Evolutionary conservation across 2,888 invertebrate species (phyloP).

Genomic region (Galerucella nymphaeae): DNA sequence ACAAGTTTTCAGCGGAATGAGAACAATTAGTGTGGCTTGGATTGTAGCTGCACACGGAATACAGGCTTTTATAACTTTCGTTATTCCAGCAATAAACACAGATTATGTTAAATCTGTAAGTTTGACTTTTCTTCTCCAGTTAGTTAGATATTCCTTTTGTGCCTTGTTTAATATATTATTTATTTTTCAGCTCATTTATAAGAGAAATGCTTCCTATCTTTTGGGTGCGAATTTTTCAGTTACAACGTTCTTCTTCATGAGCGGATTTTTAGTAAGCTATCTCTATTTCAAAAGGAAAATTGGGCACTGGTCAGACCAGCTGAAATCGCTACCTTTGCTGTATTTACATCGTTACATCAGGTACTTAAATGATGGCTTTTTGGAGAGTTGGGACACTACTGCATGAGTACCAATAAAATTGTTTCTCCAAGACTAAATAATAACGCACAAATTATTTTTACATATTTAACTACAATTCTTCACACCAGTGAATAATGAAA

Average conservation of each 20-base stretch:
- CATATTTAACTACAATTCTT: too few relatives aligned
- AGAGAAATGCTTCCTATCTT: slow-evolving; percentile 49
- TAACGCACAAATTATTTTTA: too few relatives aligned
- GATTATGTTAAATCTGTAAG: slow-evolving; percentile 26
- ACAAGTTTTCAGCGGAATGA: slow-evolving; percentile 52
- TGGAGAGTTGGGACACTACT: too few relatives aligned
- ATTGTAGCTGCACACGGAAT: slow-evolving; percentile 52
- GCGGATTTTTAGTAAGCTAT: slow-evolving; percentile 71
- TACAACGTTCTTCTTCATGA: slow-evolving; percentile 74
- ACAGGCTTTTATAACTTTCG: slow-evolving; percentile 16
- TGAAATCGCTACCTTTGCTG: slow-evolving; percentile 43
- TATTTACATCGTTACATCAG: slow-evolving; percentile 48
- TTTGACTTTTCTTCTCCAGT: background rate
- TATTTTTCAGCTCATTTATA: slow-evolving; percentile 60
- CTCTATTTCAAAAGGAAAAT: slow-evolving; percentile 57
- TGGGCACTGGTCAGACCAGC: slow-evolving; percentile 33
- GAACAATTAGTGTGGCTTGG: slow-evolving; percentile 54
- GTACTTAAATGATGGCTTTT: slow-evolving; percentile 30
- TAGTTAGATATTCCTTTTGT: too few relatives aligned
- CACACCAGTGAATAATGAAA: too few relatives aligned
- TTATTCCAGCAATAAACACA: slow-evolving; percentile 29
- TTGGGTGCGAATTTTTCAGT: slow-evolving; percentile 69
- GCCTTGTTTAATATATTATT: background rate
- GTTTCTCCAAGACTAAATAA: too few relatives aligned
- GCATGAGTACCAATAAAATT: too few relatives aligned